Conservation (phyloP, 1,140 invertebrate genomes). For the Drosophila truncata region DNA sequence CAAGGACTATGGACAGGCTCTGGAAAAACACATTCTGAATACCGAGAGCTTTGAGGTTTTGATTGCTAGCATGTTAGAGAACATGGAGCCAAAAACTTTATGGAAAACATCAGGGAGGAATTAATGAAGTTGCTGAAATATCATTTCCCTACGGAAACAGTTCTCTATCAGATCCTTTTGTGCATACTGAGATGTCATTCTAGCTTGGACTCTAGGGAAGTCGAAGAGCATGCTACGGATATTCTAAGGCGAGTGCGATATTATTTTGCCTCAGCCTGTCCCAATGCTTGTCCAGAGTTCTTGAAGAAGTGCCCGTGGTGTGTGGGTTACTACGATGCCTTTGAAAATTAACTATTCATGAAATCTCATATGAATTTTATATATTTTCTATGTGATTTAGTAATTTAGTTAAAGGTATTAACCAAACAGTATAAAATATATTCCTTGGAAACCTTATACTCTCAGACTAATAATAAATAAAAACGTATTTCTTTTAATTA, state of each 20-base stretch:
- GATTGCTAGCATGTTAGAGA: slow-evolving; percentile 2
- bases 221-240: neutral
- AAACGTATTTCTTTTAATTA: neutral
- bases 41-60: slow-evolving; percentile 4
- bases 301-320: neutral
- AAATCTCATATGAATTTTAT: too few relatives aligned
- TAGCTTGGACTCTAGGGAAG: neutral
- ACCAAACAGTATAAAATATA: neutral
- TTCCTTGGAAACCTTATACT: neutral
- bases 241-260: slow-evolving; percentile 11
- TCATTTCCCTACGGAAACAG: slow-evolving; percentile 5
- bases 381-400: too few relatives aligned
- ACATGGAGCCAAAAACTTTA: slow-evolving; percentile 7
- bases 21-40: neutral
- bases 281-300: neutral
- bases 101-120: slow-evolving; percentile 4
- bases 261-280: neutral
- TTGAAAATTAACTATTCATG: too few relatives aligned
- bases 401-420: neutral
- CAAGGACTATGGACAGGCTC: neutral
- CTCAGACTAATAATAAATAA: neutral
- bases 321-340: neutral
- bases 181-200: neutral
- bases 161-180: slow-evolving; percentile 6
- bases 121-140: neutral